Percentiles rank a stretch among this genome's conserved stretches.
Conservation (phyloP, 2,113 vertebrate species). For the Pogona vitticeps region DNA sequence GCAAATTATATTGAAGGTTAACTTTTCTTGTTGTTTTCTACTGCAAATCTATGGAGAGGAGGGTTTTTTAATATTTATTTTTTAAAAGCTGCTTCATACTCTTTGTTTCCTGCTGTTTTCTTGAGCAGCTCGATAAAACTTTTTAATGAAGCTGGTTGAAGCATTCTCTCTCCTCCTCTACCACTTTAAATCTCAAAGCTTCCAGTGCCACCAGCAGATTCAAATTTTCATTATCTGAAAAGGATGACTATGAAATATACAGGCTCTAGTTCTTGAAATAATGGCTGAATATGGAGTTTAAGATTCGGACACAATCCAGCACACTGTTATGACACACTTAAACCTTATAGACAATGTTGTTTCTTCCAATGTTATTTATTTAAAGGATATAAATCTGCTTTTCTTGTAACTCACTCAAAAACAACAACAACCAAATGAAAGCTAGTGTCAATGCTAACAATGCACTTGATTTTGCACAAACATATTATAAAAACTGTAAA, state of each 20-base stretch:
- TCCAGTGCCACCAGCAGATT: slow-evolving; percentile 1
- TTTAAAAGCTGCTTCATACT: slow-evolving; percentile 58
- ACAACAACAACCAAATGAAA: not conserved
- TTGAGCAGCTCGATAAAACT: slow-evolving; percentile 62
- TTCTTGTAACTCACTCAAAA: not conserved
- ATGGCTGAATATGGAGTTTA: slow-evolving; percentile 7
- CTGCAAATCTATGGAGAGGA: slow-evolving; percentile 65
- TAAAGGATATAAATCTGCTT: not conserved
- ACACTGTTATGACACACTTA: not conserved
- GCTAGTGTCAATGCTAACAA: not conserved
- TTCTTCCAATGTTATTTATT: slow-evolving; percentile 8
- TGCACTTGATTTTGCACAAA: not conserved
- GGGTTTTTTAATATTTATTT: slow-evolving; percentile 72
- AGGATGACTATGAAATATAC: not conserved
- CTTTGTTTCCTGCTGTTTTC: slow-evolving; percentile 69
- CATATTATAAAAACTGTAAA: not conserved
- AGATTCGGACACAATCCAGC: not conserved
- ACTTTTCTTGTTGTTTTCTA: slow-evolving; percentile 60
- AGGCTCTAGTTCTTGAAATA: not conserved
- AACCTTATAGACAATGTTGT: not conserved
- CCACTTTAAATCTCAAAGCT: slow-evolving; percentile 20
- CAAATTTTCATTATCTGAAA: slow-evolving; percentile 17
- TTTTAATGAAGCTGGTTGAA: slow-evolving; percentile 63
- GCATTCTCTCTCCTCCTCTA: slow-evolving; percentile 41
- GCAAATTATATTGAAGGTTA: slow-evolving; percentile 69